Evolutionary conservation across 2,888 invertebrate species (phyloP).

Genomic region (Tipula lateralis): DNA sequence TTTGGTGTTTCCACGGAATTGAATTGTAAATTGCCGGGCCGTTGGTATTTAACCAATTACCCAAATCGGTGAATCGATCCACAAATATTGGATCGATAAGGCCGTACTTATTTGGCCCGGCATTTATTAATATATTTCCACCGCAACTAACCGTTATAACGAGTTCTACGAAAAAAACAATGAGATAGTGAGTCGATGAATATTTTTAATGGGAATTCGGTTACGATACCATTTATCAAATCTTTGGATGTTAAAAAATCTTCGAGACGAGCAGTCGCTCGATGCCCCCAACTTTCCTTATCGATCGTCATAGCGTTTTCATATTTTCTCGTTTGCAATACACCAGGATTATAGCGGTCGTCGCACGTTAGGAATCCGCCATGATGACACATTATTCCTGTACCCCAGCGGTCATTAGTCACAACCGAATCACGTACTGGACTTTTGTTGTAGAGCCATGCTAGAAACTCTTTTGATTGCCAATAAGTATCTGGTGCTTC

Average conservation of each 20-base stretch:
- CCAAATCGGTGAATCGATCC: conserved; percentile 73
- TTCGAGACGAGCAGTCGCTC: conserved; percentile 62
- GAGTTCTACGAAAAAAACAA: conserved; percentile 49
- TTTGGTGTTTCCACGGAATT: conserved; percentile 75
- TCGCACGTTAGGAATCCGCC: conserved; percentile 83
- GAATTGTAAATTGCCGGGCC: conserved; percentile 81
- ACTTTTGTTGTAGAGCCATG: conserved; percentile 82
- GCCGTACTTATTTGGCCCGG: conserved; percentile 87
- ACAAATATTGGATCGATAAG: conserved; percentile 80
- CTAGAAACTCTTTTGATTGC: conserved; percentile 76
- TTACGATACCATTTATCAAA: conserved; percentile 59
- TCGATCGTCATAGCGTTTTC: conserved; percentile 94
- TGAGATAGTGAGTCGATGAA: neutral
- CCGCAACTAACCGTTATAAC: conserved; percentile 78
- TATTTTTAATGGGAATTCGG: neutral
- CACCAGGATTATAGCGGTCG: conserved; percentile 75
- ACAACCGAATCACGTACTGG: conserved; percentile 84
- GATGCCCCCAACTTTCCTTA: conserved; percentile 77
- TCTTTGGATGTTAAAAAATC: conserved; percentile 66
- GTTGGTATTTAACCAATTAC: conserved; percentile 75
- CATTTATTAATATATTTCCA: conserved; percentile 62
- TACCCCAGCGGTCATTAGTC: conserved; percentile 93
- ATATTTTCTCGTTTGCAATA: conserved; percentile 77
- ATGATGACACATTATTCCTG: conserved; percentile 70
- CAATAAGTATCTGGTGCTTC: conserved; percentile 79